A percentile compares a stretch with the other conserved stretches of the same genome.
phyloP scores from a whole-genome alignment of 1,140 invertebrate species.

The Olivierus martensii region DNA sequence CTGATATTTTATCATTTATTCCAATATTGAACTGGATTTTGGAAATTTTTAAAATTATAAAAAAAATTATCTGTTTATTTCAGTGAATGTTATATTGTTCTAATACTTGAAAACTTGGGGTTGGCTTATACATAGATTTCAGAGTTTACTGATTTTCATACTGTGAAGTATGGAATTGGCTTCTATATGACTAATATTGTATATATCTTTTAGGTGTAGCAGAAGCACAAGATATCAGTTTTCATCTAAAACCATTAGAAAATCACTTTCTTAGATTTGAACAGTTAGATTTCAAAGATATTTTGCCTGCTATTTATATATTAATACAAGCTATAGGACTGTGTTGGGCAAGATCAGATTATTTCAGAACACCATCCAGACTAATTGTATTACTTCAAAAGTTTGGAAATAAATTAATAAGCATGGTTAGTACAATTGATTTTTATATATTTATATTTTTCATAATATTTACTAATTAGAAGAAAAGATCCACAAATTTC shows the following conservation, averaged over 20 bases:
- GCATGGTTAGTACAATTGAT: conserved; percentile 28
- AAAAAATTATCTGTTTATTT: too few relatives aligned
- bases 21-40: too few relatives aligned
- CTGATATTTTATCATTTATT: too few relatives aligned
- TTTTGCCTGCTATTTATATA: conserved; percentile 52
- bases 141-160: too few relatives aligned
- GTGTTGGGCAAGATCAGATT: conserved; percentile 74
- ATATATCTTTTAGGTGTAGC: conserved; percentile 44
- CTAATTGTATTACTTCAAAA: conserved; percentile 77
- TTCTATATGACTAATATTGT: too few relatives aligned
- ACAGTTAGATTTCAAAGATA: conserved; percentile 69
- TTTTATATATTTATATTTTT: not conserved
- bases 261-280: conserved; percentile 57
- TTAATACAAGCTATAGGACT: conserved; percentile 73
- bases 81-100: too few relatives aligned
- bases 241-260: conserved; percentile 63
- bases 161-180: too few relatives aligned
- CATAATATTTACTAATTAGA: not conserved
- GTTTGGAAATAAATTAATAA: conserved; percentile 79
- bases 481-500: not conserved
- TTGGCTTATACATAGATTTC: too few relatives aligned
- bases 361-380: conserved; percentile 76
- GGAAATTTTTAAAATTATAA: too few relatives aligned
- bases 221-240: conserved; percentile 78
- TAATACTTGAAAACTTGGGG: too few relatives aligned